These are phyloP conservation scores for Mamestra brassicae DNA, from an alignment of 2,888 invertebrate genomes.

Conservation along the genomic window DNA sequence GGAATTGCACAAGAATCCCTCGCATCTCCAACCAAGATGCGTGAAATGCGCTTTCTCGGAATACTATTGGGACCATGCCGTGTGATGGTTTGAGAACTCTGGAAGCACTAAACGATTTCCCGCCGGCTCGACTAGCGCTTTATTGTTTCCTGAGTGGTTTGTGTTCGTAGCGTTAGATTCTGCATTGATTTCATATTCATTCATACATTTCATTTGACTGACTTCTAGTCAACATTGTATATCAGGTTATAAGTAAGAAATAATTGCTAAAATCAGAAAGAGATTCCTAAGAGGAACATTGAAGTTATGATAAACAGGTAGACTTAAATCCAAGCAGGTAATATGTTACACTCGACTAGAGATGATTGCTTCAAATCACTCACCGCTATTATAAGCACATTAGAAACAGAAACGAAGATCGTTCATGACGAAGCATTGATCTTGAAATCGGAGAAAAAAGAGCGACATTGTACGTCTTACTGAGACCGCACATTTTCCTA, in stretches of 20 bases:
- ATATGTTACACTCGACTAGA: constrained; percentile 69
- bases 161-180: constrained; percentile 21
- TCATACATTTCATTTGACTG: background rate
- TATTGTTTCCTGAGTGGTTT: constrained; percentile 56
- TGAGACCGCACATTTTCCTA: constrained; percentile 42
- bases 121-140: constrained; percentile 26
- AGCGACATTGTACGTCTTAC: constrained; percentile 31
- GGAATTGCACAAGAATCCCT: constrained; percentile 67
- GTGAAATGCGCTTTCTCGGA: constrained; percentile 59
- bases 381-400: constrained; percentile 73
- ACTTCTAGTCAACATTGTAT: background rate
- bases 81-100: constrained; percentile 44
- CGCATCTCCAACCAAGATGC: constrained; percentile 61
- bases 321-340: constrained; percentile 35
- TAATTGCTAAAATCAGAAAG: background rate
- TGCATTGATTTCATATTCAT: constrained; percentile 13
- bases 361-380: constrained; percentile 68
- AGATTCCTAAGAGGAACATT: background rate
- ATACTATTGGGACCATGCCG: constrained; percentile 35
- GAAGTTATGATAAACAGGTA: background rate
- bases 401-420: constrained; percentile 64
- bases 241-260: background rate
- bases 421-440: constrained; percentile 60
- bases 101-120: constrained; percentile 52
- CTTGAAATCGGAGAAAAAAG: constrained; percentile 63